phyloP scores from a whole-genome alignment of 2,888 invertebrate species.

The Gymnoscelis rufifasciata region DNA sequence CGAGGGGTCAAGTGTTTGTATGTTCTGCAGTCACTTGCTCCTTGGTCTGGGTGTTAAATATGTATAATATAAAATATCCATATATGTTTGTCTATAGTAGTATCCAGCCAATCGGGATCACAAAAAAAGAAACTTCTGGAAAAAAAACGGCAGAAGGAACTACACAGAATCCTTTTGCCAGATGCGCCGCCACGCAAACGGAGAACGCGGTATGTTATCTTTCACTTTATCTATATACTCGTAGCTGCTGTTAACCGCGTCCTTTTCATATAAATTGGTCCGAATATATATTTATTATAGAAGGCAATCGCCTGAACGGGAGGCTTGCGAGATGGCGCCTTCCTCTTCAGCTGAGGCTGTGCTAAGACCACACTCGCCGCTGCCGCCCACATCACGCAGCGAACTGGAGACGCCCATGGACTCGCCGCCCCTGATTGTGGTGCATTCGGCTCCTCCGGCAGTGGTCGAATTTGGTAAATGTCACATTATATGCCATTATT shows the following conservation, averaged over 20 bases:
- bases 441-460: background rate
- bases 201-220: background rate
- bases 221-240: background rate
- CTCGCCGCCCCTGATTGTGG: background rate
- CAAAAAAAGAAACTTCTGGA: background rate
- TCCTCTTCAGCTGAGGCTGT: background rate
- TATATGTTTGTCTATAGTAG: no score
- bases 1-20: no score
- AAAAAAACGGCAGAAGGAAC: constrained; percentile 2
- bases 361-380: background rate
- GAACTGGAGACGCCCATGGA: background rate
- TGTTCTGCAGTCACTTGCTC: no score
- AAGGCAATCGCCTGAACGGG: background rate
- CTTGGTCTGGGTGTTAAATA: no score
- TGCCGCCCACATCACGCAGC: background rate
- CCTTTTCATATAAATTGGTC: background rate
- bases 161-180: constrained; percentile 1
- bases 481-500: background rate
- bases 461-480: background rate
- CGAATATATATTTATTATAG: background rate
- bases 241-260: background rate
- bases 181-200: constrained; percentile 6
- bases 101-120: background rate
- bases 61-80: no score
- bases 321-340: background rate